phyloP scores from a whole-genome alignment of 2,797 vertebrate species.

The Apogon hyalosoma region DNA sequence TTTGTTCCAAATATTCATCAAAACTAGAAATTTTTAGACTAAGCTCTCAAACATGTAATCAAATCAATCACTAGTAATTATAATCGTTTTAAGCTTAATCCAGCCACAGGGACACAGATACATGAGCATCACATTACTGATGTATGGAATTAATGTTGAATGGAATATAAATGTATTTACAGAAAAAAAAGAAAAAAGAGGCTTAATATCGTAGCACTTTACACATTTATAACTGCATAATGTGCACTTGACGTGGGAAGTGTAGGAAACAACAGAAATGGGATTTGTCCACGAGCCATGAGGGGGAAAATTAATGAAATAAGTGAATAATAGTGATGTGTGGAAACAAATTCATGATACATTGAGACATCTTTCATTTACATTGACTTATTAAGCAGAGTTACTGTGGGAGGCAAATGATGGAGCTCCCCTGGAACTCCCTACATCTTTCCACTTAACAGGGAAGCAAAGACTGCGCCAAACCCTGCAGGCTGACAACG shows the following conservation, averaged over 20 bases:
- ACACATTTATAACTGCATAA: neutral
- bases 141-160: too few relatives aligned
- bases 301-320: conserved; percentile 26
- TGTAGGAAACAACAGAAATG: conserved; percentile 30
- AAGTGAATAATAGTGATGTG: conserved; percentile 53
- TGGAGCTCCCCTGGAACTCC: conserved; percentile 74
- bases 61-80: too few relatives aligned
- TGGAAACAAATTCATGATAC: conserved; percentile 65
- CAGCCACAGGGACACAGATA: too few relatives aligned
- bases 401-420: conserved; percentile 74
- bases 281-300: conserved; percentile 27
- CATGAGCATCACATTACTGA: too few relatives aligned
- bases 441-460: conserved; percentile 78
- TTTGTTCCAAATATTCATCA: too few relatives aligned
- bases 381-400: conserved; percentile 74
- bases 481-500: conserved; percentile 78
- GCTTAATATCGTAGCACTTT: too few relatives aligned
- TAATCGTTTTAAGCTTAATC: too few relatives aligned
- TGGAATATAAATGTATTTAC: too few relatives aligned
- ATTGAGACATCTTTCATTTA: conserved; percentile 71
- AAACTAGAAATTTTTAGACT: too few relatives aligned
- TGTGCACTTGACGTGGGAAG: conserved; percentile 30
- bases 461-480: conserved; percentile 64
- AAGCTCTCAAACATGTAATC: too few relatives aligned
- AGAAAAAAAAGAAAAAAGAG: too few relatives aligned